Evolutionary conservation across 2,797 vertebrate species (phyloP), one percentile per base, ranked within the genome.

Genomic region (Spheniscus humboldti): DNA sequence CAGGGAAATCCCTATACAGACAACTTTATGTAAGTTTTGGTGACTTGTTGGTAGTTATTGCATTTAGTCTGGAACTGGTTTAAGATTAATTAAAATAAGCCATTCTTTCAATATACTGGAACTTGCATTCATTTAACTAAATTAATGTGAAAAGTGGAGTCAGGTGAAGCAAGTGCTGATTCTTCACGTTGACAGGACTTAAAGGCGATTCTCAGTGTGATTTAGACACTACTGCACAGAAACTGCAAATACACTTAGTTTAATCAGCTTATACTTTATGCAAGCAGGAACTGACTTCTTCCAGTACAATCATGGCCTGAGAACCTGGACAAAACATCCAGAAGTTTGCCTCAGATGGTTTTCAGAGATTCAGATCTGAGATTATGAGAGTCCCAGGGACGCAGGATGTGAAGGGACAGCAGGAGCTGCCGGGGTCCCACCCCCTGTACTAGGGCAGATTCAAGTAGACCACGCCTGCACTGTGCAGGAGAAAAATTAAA

Each of bases 51-150:
- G 8, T 53, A 25, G 25, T 56, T 82, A 82, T 22, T 75, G 33
- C 31, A 73, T 69, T 63, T 79, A 67, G 79, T 66, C 57, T 83
- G 74, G 23, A 85, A 79, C 22, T 57, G 68, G 19, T 73, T 92
- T 74, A 87, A 92, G 48, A 90, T 48, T 87, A 85, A 95, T 82
- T 89, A 89, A 69, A 92, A 78, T 39, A 81, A 89, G 39, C 19
- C 52, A 45, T 19, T 56, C 45, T 64, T 56, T 64, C 83, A 75
- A 37, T 35, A 53, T 53, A 37, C 16, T 23, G 41, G 1, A 1
- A 47, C 66, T 88, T 78, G 47, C 43, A 73, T 71, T 84, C 19
- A 19, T 92, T 94, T 81, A 81, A 60, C 30, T 64, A 62, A 90
- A 92, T 62, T 55, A 75, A 64, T 17, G 35, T 88, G 92, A 77